Evolutionary conservation across 1,140 invertebrate species (phyloP).

Genomic region (Drosophila ohnishii): DNA sequence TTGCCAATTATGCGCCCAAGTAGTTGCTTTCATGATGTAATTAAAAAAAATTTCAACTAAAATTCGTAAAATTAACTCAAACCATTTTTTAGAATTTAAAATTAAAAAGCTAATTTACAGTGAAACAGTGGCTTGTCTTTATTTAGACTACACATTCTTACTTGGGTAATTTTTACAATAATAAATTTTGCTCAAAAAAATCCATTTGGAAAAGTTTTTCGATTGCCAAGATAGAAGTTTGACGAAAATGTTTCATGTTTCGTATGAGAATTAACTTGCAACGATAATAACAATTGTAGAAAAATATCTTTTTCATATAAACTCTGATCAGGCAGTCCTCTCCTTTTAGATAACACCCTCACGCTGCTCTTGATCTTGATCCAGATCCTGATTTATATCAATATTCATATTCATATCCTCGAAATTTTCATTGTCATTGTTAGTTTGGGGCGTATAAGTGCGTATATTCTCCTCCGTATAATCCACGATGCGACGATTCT

Average conservation of each 20-base stretch:
- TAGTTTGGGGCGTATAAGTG: conserved; percentile 62
- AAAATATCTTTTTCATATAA: background rate
- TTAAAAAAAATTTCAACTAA: no score
- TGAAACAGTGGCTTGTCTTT: background rate
- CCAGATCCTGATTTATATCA: no score
- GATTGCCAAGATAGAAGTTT: background rate
- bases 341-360: background rate
- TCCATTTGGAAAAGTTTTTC: background rate
- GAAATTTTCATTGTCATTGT: no score
- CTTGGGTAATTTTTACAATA: background rate
- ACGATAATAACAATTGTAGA: background rate
- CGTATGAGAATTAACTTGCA: background rate
- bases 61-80: background rate
- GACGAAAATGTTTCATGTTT: background rate
- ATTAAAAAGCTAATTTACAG: background rate
- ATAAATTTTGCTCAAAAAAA: background rate
- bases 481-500: conserved; percentile 92
- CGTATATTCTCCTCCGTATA: conserved; percentile 88
- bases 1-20: conserved; percentile 39
- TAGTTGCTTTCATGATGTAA: conserved; percentile 13
- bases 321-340: background rate
- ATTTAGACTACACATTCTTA: background rate
- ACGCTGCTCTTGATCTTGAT: no score
- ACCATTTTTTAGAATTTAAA: no score
- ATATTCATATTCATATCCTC: no score